These are phyloP conservation scores for Radopholus similis DNA, from an alignment of 1,140 invertebrate species.

Conservation along the genomic window DNA sequence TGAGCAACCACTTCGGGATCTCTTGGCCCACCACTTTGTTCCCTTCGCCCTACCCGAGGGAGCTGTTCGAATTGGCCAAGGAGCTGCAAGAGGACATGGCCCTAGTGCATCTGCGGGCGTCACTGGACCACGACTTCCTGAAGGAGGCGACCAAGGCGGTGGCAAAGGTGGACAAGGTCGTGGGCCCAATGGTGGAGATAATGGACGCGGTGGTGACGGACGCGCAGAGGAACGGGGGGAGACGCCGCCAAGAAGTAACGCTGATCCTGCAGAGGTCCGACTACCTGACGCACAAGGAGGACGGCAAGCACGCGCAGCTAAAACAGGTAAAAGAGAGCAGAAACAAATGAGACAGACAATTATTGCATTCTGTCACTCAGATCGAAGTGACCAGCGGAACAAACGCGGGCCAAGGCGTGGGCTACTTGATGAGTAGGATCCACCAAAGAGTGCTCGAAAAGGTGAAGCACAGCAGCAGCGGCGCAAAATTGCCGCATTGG, in stretches of 20 bases:
- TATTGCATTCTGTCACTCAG: no score
- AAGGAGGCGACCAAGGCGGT: slow-evolving; percentile 47
- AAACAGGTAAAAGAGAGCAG: no score
- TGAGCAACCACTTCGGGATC: no score
- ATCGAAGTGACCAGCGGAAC: background rate
- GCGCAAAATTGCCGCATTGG: background rate
- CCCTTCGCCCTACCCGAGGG: slow-evolving; percentile 48
- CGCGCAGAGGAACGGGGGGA: no score
- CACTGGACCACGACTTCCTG: slow-evolving; percentile 53
- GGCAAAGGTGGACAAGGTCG: slow-evolving; percentile 30
- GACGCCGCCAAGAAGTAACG: background rate
- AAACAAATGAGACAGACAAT: no score
- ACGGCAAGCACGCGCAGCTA: background rate
- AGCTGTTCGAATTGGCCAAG: slow-evolving; percentile 48
- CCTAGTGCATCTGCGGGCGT: slow-evolving; percentile 46
- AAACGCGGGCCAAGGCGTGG: background rate
- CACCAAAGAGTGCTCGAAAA: background rate
- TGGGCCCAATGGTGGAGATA: background rate
- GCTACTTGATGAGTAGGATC: background rate
- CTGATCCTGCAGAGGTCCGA: no score
- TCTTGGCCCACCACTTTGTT: slow-evolving; percentile 50
- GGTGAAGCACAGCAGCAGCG: background rate
- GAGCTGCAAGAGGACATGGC: slow-evolving; percentile 50
- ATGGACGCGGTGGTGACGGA: background rate
- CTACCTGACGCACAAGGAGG: no score